Percentiles rank a stretch among this genome's conserved stretches.
Conservation (phyloP, 2,888 invertebrate species). For the Drosophila siamana region DNA sequence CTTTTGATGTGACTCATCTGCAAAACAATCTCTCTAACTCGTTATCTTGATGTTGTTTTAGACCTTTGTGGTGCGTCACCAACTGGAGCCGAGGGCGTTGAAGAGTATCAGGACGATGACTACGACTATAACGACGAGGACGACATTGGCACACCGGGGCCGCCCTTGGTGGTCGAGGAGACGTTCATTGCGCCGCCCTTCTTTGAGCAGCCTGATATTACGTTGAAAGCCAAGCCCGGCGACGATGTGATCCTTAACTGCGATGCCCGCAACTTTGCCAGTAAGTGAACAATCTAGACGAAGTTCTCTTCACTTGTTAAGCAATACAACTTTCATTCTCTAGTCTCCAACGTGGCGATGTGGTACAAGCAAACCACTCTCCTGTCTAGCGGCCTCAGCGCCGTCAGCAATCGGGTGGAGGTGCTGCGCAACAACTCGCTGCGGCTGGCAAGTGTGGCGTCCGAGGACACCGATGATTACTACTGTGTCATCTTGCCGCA, state of each 20-base stretch:
- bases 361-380: constrained; percentile 79
- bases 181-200: constrained; percentile 58
- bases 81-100: neutral
- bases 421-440: constrained; percentile 79
- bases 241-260: constrained; percentile 79
- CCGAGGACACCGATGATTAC: constrained; percentile 79
- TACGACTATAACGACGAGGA: constrained; percentile 69
- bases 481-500: constrained; percentile 80
- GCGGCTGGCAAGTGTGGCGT: constrained; percentile 61
- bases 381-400: constrained; percentile 70
- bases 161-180: constrained; percentile 12
- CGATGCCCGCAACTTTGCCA: constrained; percentile 78
- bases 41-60: constrained; percentile 16
- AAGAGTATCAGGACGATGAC: constrained; percentile 62
- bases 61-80: constrained; percentile 54
- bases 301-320: too few relatives aligned
- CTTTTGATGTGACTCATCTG: constrained; percentile 23
- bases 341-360: constrained; percentile 79
- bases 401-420: constrained; percentile 67
- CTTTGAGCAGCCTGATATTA: constrained; percentile 70
- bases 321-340: too few relatives aligned
- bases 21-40: neutral
- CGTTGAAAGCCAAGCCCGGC: constrained; percentile 69
- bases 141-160: neutral
- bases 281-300: too few relatives aligned